Evolutionary conservation across 1,140 invertebrate species (phyloP).

Genomic region (Zaprionus inermis): DNA sequence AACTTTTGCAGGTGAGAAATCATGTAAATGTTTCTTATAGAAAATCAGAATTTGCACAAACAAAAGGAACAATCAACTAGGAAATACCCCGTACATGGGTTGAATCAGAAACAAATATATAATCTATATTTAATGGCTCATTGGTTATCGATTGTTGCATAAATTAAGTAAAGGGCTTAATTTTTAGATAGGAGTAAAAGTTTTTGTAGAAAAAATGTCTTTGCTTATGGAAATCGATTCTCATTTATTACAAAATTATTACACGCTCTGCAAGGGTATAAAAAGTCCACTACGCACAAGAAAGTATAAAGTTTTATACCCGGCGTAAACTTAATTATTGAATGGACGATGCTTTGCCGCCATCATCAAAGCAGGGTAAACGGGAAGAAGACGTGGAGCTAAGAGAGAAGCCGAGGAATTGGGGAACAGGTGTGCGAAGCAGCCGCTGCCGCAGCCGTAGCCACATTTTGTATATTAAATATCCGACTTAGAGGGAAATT

Average conservation of each 20-base stretch:
- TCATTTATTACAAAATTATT: background rate
- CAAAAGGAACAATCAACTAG: background rate
- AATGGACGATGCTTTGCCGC: conserved; percentile 50
- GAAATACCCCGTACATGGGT: too few relatives aligned
- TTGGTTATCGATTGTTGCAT: too few relatives aligned
- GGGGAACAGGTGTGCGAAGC: conserved; percentile 64
- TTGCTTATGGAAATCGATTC: background rate
- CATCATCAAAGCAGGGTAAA: conserved; percentile 23
- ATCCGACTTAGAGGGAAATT: conserved; percentile 68
- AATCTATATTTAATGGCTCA: too few relatives aligned
- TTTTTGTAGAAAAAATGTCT: too few relatives aligned
- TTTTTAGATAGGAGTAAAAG: too few relatives aligned
- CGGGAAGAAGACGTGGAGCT: background rate
- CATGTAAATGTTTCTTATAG: background rate
- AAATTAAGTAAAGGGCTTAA: too few relatives aligned
- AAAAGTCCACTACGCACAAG: conserved; percentile 4
- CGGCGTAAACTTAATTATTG: conserved; percentile 79
- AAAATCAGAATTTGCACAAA: background rate
- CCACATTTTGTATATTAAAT: conserved; percentile 75
- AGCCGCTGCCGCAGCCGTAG: conserved; percentile 22
- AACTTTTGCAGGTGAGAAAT: background rate
- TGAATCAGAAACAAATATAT: too few relatives aligned
- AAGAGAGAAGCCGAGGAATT: conserved; percentile 8
- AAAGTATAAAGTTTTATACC: conserved; percentile 62
- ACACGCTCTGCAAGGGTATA: background rate